Evolutionary conservation across 2,113 vertebrate genomes (phyloP).

Genomic region (Acinonyx jubatus): DNA sequence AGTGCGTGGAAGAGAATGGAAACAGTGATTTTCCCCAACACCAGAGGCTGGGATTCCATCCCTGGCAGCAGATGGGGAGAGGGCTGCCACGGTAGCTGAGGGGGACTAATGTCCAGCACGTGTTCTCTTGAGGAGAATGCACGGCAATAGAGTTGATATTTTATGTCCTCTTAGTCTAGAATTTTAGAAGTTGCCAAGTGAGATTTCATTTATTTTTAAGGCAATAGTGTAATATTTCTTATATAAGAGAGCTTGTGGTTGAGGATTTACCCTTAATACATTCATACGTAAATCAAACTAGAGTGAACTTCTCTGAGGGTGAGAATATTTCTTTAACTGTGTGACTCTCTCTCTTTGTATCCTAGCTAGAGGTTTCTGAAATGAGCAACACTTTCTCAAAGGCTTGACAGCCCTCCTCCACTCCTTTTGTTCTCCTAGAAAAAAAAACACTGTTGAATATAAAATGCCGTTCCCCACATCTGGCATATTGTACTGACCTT

Average conservation of each 20-base stretch:
- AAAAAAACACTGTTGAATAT: background rate
- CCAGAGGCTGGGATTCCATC: background rate
- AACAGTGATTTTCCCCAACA: background rate
- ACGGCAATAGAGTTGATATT: background rate
- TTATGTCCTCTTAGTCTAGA: background rate
- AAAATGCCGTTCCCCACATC: background rate
- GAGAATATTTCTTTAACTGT: background rate
- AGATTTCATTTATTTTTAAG: background rate
- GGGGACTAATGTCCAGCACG: background rate
- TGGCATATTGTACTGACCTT: background rate
- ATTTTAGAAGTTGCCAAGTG: background rate
- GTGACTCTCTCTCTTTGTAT: background rate
- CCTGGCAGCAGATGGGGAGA: background rate
- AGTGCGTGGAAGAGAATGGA: background rate
- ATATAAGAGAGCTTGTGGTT: background rate
- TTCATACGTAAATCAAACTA: background rate
- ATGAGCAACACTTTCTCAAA: background rate
- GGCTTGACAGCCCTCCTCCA: background rate
- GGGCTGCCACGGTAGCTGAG: background rate
- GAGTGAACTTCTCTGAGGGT: background rate
- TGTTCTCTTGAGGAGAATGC: background rate
- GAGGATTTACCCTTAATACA: background rate
- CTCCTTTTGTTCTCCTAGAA: constrained; percentile 11
- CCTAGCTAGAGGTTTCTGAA: background rate
- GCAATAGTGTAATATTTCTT: background rate